These are phyloP conservation scores for Trilocha varians DNA, from an alignment of 2,888 invertebrate genomes.

Conservation along the genomic window DNA sequence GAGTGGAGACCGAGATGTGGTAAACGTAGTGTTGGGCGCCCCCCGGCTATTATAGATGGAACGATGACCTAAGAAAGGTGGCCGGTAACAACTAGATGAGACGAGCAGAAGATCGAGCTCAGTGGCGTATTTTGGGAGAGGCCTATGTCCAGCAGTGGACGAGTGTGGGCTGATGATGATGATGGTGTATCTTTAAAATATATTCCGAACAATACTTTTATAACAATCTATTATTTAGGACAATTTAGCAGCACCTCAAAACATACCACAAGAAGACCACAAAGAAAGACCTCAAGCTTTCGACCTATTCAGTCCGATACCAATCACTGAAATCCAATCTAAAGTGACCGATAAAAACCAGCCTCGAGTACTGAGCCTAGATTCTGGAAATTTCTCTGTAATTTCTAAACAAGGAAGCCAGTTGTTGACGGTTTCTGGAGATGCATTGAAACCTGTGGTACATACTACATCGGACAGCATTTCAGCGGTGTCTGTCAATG, in stretches of 20 bases:
- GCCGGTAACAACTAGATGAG: too few relatives aligned
- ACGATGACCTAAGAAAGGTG: too few relatives aligned
- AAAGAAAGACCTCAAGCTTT: slow-evolving; percentile 50
- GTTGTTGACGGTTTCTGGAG: slow-evolving; percentile 47
- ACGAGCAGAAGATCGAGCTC: too few relatives aligned
- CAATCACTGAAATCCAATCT: slow-evolving; percentile 49
- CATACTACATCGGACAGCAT: slow-evolving; percentile 57
- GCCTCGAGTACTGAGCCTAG: slow-evolving; percentile 52
- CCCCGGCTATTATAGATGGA: too few relatives aligned
- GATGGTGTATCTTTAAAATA: too few relatives aligned
- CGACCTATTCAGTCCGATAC: slow-evolving; percentile 72
- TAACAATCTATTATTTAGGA: slow-evolving; percentile 35
- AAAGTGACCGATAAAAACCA: slow-evolving; percentile 46
- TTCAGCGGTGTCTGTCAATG: slow-evolving; percentile 70
- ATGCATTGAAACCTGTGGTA: slow-evolving; percentile 46
- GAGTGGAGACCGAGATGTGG: too few relatives aligned
- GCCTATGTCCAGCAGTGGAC: too few relatives aligned
- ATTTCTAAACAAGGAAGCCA: slow-evolving; percentile 47
- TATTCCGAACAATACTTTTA: too few relatives aligned
- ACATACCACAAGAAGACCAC: slow-evolving; percentile 27
- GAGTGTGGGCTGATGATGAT: too few relatives aligned
- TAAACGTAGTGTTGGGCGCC: too few relatives aligned
- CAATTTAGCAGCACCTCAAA: slow-evolving; percentile 30
- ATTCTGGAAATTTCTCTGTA: slow-evolving; percentile 59
- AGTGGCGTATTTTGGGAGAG: too few relatives aligned